Base-by-base conservation (phyloP, 2,113 vertebrate species). In the Orycteropus afer region DNA sequence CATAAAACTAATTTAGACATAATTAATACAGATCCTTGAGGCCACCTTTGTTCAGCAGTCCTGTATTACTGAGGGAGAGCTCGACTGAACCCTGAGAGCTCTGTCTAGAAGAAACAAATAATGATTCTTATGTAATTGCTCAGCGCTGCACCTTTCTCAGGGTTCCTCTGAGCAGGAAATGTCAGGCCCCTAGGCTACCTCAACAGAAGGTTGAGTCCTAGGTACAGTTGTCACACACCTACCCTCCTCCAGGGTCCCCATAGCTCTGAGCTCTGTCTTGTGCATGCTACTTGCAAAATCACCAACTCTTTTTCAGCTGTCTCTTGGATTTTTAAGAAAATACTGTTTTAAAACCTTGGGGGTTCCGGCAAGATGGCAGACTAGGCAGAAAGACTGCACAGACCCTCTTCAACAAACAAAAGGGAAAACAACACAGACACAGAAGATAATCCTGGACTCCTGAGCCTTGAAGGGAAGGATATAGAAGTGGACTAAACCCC, bases 71-170 rank as follows among this genome's bases (percentile, higher is more conserved):
- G 37, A 34, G 37, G n/a, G 13, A 82, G 22, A 65, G 34, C 3
- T n/a, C 91, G 10, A 27, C 4, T 42, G 13, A 13, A 3, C 8
- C 57, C 57, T 63, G n/a, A 37, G 69, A 25, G 27, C 11, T 6
- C 12, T 34, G 42, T 5, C 6, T 47, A 13, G 42, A 71, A 69
- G 67, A 82, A 25, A 13, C 27, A 6, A 37, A 7, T 40, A 13
- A 29, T 3, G 32, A 51, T 40, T 5, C 59, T 55, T 18, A 55
- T 25, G 37, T 23, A 65, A 67, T 32, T 55, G 34, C 53, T 47
- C 47, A 47, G 47, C 8, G 14, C 11, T 59, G 9, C 3, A 15
- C 10, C 51, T 10, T 1, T 2, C n/a, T 74, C 0, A 34, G 20
- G 13, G n/a, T 10, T 27, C 7, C 77, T 79, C 0, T 9, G 65